Base-by-base conservation (phyloP, 2,888 invertebrate genomes). In the Mesorhabditis belari region DNA sequence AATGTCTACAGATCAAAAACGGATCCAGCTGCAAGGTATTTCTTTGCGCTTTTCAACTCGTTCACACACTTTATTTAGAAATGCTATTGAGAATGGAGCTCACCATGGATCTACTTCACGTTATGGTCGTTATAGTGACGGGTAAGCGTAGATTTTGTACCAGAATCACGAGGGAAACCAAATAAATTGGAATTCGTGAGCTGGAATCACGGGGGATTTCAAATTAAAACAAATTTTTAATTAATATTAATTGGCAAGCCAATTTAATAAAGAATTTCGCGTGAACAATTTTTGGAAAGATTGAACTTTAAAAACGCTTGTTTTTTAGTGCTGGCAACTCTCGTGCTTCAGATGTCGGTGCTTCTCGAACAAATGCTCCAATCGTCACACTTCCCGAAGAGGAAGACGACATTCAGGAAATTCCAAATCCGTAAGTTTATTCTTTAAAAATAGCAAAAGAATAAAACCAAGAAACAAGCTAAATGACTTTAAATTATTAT, bases 361-460 rank as follows among this genome's bases (percentile, higher is more conserved):
- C 24, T 54, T 12, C 29, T 3, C 25, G 26, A 21, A n/a, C 44
- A 19, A 25, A 58, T 27, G 65, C 64, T 4, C 73, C 73, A 6
- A 73, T 73, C 51, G 63, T 73, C 23, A 71, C 71, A 4, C 62
- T 73, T 29, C 73, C 73, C 17, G 73, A 73, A 25, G 73, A 73
- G 27, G 73, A 73, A 21, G 71, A 68, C 24, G n/a, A 29, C 19
- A 57, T 9, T 28, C 53, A 57, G 2, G 51, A 19, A 50, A 19
- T 35, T 35, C 44, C 44, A n/a, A 35, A 17, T 35, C 12, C 55
- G 66, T 64, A 23, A 52, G 51, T 49, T 52, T 5, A 9, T 25
- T 44, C 35, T 21, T 49, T 21, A 5, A 4, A 4, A 9, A 57
- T 21, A 49, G 26, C 25, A 57, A 5, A 57, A 4, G 9, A 23